Base-by-base conservation (phyloP, 2,113 vertebrate genomes). In the Alethe diademata region DNA sequence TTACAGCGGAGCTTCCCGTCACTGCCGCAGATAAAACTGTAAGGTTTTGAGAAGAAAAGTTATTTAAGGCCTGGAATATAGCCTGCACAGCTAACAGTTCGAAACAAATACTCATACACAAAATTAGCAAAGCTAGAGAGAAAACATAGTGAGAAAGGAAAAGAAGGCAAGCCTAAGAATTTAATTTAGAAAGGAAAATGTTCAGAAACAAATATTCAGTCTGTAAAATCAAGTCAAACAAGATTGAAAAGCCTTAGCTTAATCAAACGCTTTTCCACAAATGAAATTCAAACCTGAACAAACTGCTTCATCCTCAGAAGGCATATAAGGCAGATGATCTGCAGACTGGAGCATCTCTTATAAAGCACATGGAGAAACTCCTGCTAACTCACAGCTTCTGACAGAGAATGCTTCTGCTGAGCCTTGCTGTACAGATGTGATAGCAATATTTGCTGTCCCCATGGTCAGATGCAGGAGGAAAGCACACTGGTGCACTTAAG, bases 321-420 rank as follows among this genome's bases (percentile, higher is more conserved):
- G 35, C 11, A 8, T 1, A 4, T 48, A 54, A 40, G 7, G 29
- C 22, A 82, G 29, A 36, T 4, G 2, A 51, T 71, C 26, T 65
- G 48, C 29, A 45, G 42, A 9, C 22, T 9, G 36, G 19, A 58
- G 9, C 14, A 61, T 26, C 6, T 43, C 48, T 61, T 31, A 24
- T 1, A 47, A 88, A 67, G 31, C 26, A 4, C 22, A 28, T 28
- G 33, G 56, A 86, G 38, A 83, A 60, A 38, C 22, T 48, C n/a
- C 45, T 54, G 26, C 5, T 35, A 54, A 67, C 65, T 74, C 9
- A 7, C 13, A 66, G 31, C 2, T 67, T 22, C 26, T 43, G 7
- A 14, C 0, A 25, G 19, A 11, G 7, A 42, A 12, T 1, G 2
- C 6, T 42, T 69, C n/a, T 38, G 7, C 15, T 1, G 7, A 51